A percentile compares a stretch with the other conserved stretches of the same genome.
phyloP scores from a whole-genome alignment of 2,113 vertebrate genomes.

The Semicossyphus pulcher region DNA sequence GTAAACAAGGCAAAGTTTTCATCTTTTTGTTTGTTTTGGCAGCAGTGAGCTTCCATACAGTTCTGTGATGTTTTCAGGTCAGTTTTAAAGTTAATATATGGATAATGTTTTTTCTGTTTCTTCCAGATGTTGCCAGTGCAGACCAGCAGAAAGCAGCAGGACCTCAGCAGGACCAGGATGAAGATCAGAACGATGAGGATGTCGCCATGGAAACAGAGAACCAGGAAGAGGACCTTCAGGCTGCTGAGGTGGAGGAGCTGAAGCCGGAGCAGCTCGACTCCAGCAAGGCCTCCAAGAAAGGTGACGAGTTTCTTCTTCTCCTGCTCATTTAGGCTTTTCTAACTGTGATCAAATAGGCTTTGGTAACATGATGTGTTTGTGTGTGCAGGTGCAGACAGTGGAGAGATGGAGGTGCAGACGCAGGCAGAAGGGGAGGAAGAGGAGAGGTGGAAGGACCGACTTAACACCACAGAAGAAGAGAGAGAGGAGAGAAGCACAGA shows the following conservation, averaged over 20 bases:
- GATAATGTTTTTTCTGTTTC: background rate
- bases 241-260: conserved; percentile 84
- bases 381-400: conserved; percentile 75
- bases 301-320: conserved; percentile 23
- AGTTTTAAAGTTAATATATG: too few relatives aligned
- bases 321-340: background rate
- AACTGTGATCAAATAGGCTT: background rate
- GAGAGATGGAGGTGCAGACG: conserved; percentile 84
- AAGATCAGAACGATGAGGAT: conserved; percentile 80
- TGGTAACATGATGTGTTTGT: background rate
- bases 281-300: conserved; percentile 79
- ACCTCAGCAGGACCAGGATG: conserved; percentile 74
- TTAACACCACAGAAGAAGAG: conserved; percentile 65
- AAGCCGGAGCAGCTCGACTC: conserved; percentile 87
- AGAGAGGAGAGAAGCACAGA: conserved; percentile 85
- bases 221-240: conserved; percentile 84
- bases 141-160: conserved; percentile 88
- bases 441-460: conserved; percentile 68
- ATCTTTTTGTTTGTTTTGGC: too few relatives aligned
- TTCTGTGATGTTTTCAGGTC: too few relatives aligned
- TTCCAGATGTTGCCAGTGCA: conserved; percentile 90
- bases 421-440: conserved; percentile 55
- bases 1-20: too few relatives aligned
- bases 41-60: too few relatives aligned
- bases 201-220: conserved; percentile 85